Percentiles rank a stretch among this genome's conserved stretches.
These are phyloP conservation scores for Rugalucina vietnamica DNA, from an alignment of 2,888 invertebrate genomes.

Conservation along the genomic window DNA sequence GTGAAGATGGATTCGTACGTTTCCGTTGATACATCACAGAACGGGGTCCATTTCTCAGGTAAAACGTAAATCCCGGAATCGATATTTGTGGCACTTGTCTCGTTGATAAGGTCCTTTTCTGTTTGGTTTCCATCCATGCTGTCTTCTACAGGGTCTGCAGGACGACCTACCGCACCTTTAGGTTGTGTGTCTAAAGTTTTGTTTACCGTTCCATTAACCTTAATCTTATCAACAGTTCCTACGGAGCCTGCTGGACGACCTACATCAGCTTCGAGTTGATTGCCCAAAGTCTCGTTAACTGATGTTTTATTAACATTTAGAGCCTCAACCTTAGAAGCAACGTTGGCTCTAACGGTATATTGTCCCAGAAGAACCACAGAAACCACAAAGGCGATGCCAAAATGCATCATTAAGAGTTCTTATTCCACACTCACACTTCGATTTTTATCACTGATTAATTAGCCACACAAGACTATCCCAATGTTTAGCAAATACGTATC, in stretches of 20 bases:
- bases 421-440: background rate
- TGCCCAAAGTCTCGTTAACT: background rate
- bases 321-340: background rate
- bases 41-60: constrained; percentile 46
- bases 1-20: constrained; percentile 52
- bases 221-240: too few relatives aligned
- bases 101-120: background rate
- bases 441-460: background rate
- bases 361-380: background rate
- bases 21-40: constrained; percentile 35
- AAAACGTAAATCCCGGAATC: background rate
- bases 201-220: too few relatives aligned
- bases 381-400: background rate
- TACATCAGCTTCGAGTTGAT: background rate
- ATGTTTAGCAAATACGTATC: background rate
- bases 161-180: background rate
- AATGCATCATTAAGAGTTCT: background rate
- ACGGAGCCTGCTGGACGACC: too few relatives aligned
- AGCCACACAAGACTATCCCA: background rate
- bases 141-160: too few relatives aligned
- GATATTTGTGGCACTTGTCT: background rate
- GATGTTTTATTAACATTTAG: background rate
- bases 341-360: background rate
- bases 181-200: background rate
- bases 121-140: background rate